Evolutionary conservation across 64 coral and sea anemone genomes (phyloP).

Genomic region (Exaiptasia diaphana): DNA sequence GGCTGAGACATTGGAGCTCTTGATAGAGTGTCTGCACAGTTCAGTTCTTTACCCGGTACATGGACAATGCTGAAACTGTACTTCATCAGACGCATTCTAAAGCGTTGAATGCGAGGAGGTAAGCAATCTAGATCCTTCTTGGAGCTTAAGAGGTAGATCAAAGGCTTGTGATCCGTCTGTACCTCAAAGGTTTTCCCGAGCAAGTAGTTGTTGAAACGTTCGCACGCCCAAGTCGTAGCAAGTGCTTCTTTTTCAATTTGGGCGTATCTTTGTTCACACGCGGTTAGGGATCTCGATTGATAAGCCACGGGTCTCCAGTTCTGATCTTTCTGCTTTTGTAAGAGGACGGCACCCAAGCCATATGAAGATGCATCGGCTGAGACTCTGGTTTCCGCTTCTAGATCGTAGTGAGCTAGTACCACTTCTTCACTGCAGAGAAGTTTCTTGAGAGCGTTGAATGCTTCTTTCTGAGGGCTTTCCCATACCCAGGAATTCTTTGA

Average conservation of each 20-base stretch:
- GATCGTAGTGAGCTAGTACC: neutral
- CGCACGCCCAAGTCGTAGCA: neutral
- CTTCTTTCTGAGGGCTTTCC: neutral
- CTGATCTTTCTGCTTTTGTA: neutral
- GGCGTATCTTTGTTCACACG: neutral
- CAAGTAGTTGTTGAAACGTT: neutral
- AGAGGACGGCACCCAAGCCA: neutral
- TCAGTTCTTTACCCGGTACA: constrained; percentile 20
- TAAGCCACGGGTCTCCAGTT: neutral
- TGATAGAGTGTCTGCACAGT: constrained; percentile 27
- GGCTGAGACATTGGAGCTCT: no score
- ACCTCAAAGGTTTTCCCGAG: neutral
- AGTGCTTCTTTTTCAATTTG: constrained; percentile 36
- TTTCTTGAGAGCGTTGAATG: neutral
- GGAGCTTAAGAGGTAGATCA: constrained; percentile 12
- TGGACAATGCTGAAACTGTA: neutral
- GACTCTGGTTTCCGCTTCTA: neutral
- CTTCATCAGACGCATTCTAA: constrained; percentile 18
- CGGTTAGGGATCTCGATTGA: neutral
- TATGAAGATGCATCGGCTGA: neutral
- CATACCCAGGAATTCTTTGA: neutral
- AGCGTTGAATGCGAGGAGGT: constrained; percentile 5
- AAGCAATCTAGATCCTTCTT: neutral
- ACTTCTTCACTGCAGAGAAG: neutral
- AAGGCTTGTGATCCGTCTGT: constrained; percentile 42